Percentiles rank a stretch among this genome's conserved stretches.
phyloP scores from a whole-genome alignment of 2,113 vertebrate species.

The Halichoerus grypus region DNA sequence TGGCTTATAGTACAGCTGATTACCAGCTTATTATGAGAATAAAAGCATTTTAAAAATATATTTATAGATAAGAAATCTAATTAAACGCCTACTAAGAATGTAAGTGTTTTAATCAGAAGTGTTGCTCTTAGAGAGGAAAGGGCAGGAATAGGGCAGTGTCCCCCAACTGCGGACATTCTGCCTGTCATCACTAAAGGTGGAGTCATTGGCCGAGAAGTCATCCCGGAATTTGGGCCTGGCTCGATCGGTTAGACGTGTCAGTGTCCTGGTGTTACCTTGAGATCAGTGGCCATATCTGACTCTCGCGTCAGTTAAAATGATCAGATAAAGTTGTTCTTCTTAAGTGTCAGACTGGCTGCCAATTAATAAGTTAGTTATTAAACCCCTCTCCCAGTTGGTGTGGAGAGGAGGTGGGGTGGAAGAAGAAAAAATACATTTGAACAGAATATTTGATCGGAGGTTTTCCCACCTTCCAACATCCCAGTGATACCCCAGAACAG shows the following conservation, averaged over 20 bases:
- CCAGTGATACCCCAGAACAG: neutral
- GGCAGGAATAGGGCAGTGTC: neutral
- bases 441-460: neutral
- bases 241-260: neutral
- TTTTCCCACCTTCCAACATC: neutral
- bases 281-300: neutral
- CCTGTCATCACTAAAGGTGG: neutral
- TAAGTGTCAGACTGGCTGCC: neutral
- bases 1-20: neutral
- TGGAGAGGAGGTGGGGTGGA: too few species aligned
- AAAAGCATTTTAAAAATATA: neutral
- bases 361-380: neutral
- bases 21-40: neutral
- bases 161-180: accelerated
- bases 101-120: neutral
- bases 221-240: neutral
- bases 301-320: neutral
- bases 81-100: neutral
- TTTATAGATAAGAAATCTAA: neutral
- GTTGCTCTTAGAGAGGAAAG: neutral
- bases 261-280: neutral
- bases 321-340: neutral
- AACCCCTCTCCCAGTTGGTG: neutral
- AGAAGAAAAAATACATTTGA: neutral
- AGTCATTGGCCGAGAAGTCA: too few species aligned